Base-by-base conservation (phyloP, 30 jellyfish, hydroid and myxozoan species). In the Mastigias papua region DNA sequence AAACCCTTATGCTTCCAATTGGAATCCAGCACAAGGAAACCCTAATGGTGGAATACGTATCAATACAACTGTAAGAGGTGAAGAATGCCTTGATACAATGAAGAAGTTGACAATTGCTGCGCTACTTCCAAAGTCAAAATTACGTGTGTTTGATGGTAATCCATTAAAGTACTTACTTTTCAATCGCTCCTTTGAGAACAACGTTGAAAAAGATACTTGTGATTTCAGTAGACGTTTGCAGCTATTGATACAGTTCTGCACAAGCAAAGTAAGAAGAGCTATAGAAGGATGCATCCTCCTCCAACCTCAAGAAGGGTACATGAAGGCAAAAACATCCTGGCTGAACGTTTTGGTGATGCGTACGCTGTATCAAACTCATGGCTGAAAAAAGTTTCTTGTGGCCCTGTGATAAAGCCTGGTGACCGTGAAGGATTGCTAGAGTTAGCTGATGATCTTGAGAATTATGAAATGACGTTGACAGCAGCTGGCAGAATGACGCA, bases 131-230 rank as follows among this genome's bases (percentile, higher is more conserved):
- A 82, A 29, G 33, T 51, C 86, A 30, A 80, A 82, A 54, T 48
- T 82, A 48, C 7, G 68, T 48, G 78, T 30, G n/a, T 67, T 82
- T 68, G 85, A 69, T 33, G 86, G 92, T 22, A 69, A 82, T 69
- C 92, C 92, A 20, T 60, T 51, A 37, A 78, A 80, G 48, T 82
- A 69, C 46, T 68, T 42, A 37, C 46, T 50, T 0, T 69, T 82
- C 33, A 82, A 67, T 86, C 51, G 57, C 31, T 57, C 48, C 26
- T 82, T 82, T 71, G 86, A 69, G 57, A 66, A 30, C 63, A 66
- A 82, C 69, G 92, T 71, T 31, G 78, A 82, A 35, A 82, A 82
- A 68, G 92, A 82, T 28, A 82, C 80, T 48, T 78, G 50, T 82
- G 92, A 82, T 64, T 17, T 27, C 35, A 69, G 89, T 49, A 78